phyloP scores from a whole-genome alignment of 1,140 invertebrate genomes.

The Procambarus clarkii region DNA sequence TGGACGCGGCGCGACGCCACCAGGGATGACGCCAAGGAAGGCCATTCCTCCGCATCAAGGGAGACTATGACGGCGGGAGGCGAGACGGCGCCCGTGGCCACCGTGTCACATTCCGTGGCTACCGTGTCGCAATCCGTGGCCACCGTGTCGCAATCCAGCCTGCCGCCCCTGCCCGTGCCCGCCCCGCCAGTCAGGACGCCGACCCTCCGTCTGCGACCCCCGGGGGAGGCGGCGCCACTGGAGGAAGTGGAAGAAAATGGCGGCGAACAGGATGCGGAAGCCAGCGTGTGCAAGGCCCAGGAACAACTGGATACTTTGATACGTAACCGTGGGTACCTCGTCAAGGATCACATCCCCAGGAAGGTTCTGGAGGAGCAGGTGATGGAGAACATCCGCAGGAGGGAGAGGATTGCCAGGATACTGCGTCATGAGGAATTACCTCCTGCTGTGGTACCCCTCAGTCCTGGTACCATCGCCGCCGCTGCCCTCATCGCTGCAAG shows the following conservation, averaged over 20 bases:
- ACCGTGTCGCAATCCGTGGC: background rate
- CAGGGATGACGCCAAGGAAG: conserved; percentile 17
- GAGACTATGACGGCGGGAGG: conserved; percentile 34
- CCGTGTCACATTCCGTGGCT: background rate
- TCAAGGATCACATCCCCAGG: conserved; percentile 66
- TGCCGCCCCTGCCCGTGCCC: conserved; percentile 8
- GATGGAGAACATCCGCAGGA: conserved; percentile 66
- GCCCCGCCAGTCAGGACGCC: conserved; percentile 27
- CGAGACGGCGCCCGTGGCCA: background rate
- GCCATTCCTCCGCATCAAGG: background rate
- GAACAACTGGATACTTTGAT: conserved; percentile 65
- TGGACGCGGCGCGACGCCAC: conserved; percentile 36
- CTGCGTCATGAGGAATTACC: conserved; percentile 54
- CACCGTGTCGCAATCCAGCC: conserved; percentile 27
- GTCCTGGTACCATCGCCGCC: background rate
- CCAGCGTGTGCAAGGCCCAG: conserved; percentile 34
- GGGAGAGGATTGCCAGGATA: conserved; percentile 68
- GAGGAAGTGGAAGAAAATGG: background rate
- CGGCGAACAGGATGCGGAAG: background rate
- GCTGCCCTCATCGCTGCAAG: background rate
- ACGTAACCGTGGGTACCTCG: conserved; percentile 64
- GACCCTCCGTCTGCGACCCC: background rate
- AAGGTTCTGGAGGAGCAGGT: conserved; percentile 67
- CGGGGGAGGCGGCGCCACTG: background rate
- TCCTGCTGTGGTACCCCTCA: background rate